A percentile compares a stretch with the other conserved stretches of the same genome.
These are phyloP conservation scores for Drosophila pallidifrons DNA, from an alignment of 1,140 invertebrate genomes.

Conservation along the genomic window DNA sequence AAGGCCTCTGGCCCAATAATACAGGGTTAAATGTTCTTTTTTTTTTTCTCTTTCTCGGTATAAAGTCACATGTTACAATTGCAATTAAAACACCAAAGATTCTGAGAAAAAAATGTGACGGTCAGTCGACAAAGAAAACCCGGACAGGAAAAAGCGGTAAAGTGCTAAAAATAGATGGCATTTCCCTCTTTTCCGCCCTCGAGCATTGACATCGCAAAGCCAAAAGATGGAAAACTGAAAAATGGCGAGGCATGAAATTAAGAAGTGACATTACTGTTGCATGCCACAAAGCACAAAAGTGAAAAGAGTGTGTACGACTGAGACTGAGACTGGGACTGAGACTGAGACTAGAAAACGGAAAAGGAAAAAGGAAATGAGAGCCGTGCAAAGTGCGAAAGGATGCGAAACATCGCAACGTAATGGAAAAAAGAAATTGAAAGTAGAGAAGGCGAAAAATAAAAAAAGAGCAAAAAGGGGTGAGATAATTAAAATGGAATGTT, in stretches of 20 bases:
- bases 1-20: background rate
- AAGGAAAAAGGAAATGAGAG: conserved; percentile 24
- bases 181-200: background rate
- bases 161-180: background rate
- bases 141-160: conserved; percentile 16
- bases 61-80: conserved; percentile 36
- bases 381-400: conserved; percentile 25
- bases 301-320: background rate
- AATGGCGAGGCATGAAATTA: conserved; percentile 29
- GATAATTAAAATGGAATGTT: conserved; percentile 35
- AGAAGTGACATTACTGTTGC: conserved; percentile 12
- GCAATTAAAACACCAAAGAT: conserved; percentile 34
- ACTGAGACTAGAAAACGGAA: conserved; percentile 4
- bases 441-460: background rate
- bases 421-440: conserved; percentile 16
- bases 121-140: background rate
- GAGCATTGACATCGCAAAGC: conserved; percentile 37
- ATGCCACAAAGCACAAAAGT: conserved; percentile 9
- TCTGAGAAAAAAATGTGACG: background rate
- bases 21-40: background rate
- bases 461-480: conserved; percentile 10
- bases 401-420: conserved; percentile 9
- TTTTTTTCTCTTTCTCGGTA: too few species aligned
- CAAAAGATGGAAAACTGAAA: conserved; percentile 32
- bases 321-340: background rate